Evolutionary conservation across 2,888 invertebrate genomes (phyloP).

Genomic region (Heliconius ethilla): DNA sequence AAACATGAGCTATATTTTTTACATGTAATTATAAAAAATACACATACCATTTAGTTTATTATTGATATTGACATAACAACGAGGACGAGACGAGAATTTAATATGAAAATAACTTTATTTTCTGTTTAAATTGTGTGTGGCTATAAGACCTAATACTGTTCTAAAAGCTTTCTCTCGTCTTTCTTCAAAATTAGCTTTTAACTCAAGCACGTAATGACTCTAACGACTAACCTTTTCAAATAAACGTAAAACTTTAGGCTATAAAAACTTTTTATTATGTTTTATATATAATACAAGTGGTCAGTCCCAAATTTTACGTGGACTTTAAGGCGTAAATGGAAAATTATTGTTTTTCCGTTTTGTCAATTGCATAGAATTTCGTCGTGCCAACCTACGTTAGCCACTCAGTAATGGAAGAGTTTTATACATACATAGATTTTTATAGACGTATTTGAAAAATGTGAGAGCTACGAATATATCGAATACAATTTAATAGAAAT

Average conservation of each 20-base stretch:
- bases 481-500: not conserved
- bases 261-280: not conserved
- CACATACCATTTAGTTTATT: too few species aligned
- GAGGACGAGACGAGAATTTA: not conserved
- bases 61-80: too few species aligned
- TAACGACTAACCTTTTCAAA: slow-evolving; percentile 4
- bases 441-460: not conserved
- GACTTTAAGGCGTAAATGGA: too few species aligned
- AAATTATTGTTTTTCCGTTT: not conserved
- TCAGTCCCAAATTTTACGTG: not conserved
- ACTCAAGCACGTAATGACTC: slow-evolving; percentile 9
- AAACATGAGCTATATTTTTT: too few species aligned
- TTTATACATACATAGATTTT: not conserved
- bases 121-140: not conserved
- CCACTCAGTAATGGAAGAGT: too few species aligned
- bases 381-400: not conserved
- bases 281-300: not conserved
- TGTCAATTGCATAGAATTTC: not conserved
- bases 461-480: not conserved
- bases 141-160: slow-evolving; percentile 8
- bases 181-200: slow-evolving; percentile 19
- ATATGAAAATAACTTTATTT: not conserved
- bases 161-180: slow-evolving; percentile 30
- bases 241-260: not conserved
- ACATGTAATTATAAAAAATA: too few species aligned